Evolutionary conservation across 2,113 vertebrate genomes (phyloP), one percentile per base, ranked within the genome.

Genomic region (Merops nubicus): DNA sequence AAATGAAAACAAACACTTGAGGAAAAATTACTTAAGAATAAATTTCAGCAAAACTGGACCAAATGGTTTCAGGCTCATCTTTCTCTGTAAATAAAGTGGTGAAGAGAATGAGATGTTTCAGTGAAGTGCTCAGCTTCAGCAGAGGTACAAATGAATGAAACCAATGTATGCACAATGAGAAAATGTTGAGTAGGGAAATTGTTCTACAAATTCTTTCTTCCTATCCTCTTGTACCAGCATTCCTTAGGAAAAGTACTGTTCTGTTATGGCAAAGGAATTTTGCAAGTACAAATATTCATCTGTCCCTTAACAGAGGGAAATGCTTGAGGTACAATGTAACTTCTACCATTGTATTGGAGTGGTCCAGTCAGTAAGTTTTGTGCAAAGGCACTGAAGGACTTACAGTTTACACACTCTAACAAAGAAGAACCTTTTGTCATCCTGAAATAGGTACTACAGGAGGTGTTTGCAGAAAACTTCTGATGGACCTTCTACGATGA

Each of bases 81-180:
- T 97, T 94, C 96, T 96, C 80, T 97, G 56, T 93, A 97, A 97
- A 97, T 91, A 97, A 92, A 97, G 93, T 23, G 47, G 31, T 65
- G 81, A 95, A 95, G 62, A 96, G 92, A 93, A 93, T 69, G 62
- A 96, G 88, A 95, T 93, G 65, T 94, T 95, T 97, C 88, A 95
- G 80, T 88, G 93, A 96, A 96, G 74, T 89, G 43, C 47, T 95
- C 9, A 4, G 53, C 85, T 60, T 4, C 84, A 89, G 85, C 53
- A 91, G 74, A 80, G 29, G 40, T 34, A 43, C 57, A 81, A 54
- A 89, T 77, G 75, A 96, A 97, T 96, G 31, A 90, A 96, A 89
- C 63, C 59, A 93, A 94, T 94, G 53, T 97, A 75, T 78, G n/a
- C 25, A 38, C n/a, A 69, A 72, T 57, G 65, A 84, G 63, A 94